Conservation (phyloP, 2,888 invertebrate species). For the Ramazzottius varieornatus region DNA sequence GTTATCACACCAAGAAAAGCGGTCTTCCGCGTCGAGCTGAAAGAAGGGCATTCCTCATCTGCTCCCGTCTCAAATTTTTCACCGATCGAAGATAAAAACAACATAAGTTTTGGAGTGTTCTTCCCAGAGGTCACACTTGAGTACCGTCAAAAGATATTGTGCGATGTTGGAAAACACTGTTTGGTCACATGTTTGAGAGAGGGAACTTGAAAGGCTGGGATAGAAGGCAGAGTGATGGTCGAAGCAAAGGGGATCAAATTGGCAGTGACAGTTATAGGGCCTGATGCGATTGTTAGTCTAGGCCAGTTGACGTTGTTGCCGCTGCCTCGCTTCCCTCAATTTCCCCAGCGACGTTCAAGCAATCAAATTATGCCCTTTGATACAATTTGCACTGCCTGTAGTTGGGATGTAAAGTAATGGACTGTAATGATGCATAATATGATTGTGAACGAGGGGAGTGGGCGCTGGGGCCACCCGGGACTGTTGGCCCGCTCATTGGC, state of each 20-base stretch:
- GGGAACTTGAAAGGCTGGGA: no score
- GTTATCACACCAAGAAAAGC: no score
- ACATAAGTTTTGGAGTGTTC: no score
- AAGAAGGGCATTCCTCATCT: no score
- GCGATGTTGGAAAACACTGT: no score
- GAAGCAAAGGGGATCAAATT: not conserved
- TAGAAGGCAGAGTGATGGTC: not conserved
- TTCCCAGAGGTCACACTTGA: no score
- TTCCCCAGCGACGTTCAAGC: not conserved
- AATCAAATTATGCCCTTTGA: slow-evolving; percentile 2
- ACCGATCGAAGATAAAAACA: no score
- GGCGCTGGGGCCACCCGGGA: not conserved
- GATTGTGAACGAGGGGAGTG: not conserved
- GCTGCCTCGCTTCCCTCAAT: not conserved
- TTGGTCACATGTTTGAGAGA: no score
- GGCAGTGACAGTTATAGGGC: not conserved
- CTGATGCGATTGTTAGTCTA: not conserved
- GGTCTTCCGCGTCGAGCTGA: no score
- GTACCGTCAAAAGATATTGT: no score
- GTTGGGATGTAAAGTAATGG: not conserved
- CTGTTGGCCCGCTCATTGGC: no score
- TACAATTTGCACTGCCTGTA: not conserved
- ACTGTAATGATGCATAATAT: slow-evolving; percentile 3
- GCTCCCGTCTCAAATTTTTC: no score
- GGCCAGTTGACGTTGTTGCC: not conserved